Evolutionary conservation across 2,888 invertebrate species (phyloP), one percentile per base, ranked within the genome.

Genomic region (Tenthredo amoena): DNA sequence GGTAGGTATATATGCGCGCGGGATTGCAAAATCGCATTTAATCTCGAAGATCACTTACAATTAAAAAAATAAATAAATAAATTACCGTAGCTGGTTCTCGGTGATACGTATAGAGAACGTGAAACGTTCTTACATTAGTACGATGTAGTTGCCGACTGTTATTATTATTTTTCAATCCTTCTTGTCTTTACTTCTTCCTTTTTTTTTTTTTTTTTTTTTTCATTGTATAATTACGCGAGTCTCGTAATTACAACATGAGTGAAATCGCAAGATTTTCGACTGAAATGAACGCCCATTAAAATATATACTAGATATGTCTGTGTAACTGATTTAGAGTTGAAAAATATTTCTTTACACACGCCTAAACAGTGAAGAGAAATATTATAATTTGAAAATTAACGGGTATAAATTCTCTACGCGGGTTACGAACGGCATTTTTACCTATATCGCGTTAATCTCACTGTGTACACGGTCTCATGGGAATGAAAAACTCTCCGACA

Each of bases 261-360:
- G 77, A 77, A 77, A 77, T 77, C 55, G 77, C 18, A 50, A 34
- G 31, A 31, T 77, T 31, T 77, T 77, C 12, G 31, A n/a, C 55
- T 4, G 31, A 55, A 77, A 77, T 47, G n/a, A 47, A 47, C 47
- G 31, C 7, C 47, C 31, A 47, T 47, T 5, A 26, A 21, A 43
- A 74, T 2, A 76, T 47, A 76, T 7, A n/a, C n/a, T n/a, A 26
- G 26, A 26, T 12, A 40, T 21, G n/a, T 40, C 12, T 40, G 40
- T 40, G 26, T 62, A 26, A 1, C 62, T 21, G 37, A 71, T 37
- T 6, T 6, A 6, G 18, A 12, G 6, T 12, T 15, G 10, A 40
- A 47, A 4, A 47, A 43, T 26, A 26, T 47, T 21, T 47, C 1
- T 47, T 71, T 43, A n/a, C 15, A 47, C 47, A 0, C 12, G 5